These are phyloP conservation scores for Drosophila nebulosa DNA, from an alignment of 1,140 invertebrate species.

Conservation along the genomic window DNA sequence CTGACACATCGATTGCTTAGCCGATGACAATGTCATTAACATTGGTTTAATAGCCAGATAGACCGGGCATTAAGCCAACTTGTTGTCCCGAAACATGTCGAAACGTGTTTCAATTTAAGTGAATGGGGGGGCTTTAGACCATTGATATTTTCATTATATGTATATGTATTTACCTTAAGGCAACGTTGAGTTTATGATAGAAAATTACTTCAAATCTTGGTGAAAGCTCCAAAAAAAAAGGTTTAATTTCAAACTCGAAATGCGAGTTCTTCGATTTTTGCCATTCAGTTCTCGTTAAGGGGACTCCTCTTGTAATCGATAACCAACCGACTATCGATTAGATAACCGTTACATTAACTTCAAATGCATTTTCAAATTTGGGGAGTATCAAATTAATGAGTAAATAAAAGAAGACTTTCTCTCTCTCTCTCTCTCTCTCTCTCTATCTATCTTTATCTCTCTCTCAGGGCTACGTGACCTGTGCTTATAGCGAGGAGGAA, in stretches of 20 bases:
- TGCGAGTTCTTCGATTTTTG: too few species aligned
- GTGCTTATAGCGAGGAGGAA: not conserved
- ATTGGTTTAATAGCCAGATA: conserved; percentile 6
- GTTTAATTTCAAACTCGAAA: not conserved
- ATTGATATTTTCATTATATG: not conserved
- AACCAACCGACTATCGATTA: too few species aligned
- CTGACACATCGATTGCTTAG: not conserved
- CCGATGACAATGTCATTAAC: conserved; percentile 45
- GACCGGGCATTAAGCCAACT: conserved; percentile 4
- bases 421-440: not conserved
- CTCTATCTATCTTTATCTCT: not conserved
- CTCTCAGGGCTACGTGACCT: not conserved
- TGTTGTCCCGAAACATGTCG: not conserved
- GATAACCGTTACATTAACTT: too few species aligned
- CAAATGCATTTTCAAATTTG: too few species aligned
- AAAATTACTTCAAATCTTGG: not conserved
- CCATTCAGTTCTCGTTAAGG: too few species aligned
- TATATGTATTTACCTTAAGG: not conserved
- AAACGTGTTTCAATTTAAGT: conserved; percentile 43
- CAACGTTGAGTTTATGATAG: not conserved
- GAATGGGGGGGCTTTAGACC: not conserved
- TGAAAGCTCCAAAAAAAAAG: not conserved
- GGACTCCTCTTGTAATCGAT: too few species aligned
- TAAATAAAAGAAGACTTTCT: not conserved
- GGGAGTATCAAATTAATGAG: too few species aligned